Evolutionary conservation across 1,140 invertebrate species (phyloP).

Genomic region (Formica selysi): DNA sequence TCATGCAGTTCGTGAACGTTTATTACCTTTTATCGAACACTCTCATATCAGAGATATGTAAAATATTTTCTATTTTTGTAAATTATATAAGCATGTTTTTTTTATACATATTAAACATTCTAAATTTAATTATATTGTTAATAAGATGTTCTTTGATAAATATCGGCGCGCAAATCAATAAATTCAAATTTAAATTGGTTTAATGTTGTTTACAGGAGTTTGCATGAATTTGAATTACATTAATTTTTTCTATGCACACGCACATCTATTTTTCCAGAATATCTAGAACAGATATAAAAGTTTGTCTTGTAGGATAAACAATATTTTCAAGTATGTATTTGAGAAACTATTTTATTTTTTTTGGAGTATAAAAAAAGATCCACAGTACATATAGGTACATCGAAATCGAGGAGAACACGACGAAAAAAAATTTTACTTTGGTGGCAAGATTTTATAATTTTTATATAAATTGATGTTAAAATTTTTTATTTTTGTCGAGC

Average conservation of each 20-base stretch:
- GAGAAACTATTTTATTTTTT: background rate
- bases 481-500: background rate
- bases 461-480: background rate
- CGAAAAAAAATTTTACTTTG: background rate
- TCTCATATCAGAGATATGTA: background rate
- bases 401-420: background rate
- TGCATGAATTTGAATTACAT: background rate
- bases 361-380: background rate
- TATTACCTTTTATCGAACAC: background rate
- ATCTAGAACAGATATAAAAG: background rate
- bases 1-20: conserved; percentile 90
- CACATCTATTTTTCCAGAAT: background rate
- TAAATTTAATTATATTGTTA: conserved; percentile 14
- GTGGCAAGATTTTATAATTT: background rate
- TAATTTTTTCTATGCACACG: background rate
- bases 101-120: background rate
- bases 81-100: conserved; percentile 15
- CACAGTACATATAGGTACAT: too few species aligned
- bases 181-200: conserved; percentile 1
- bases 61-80: conserved; percentile 32
- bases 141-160: conserved; percentile 6
- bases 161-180: background rate
- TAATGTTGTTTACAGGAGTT: background rate
- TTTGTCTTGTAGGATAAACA: background rate
- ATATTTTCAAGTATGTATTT: background rate